Conservation (phyloP, 2,797 vertebrate genomes). For the Acomys russatus region DNA sequence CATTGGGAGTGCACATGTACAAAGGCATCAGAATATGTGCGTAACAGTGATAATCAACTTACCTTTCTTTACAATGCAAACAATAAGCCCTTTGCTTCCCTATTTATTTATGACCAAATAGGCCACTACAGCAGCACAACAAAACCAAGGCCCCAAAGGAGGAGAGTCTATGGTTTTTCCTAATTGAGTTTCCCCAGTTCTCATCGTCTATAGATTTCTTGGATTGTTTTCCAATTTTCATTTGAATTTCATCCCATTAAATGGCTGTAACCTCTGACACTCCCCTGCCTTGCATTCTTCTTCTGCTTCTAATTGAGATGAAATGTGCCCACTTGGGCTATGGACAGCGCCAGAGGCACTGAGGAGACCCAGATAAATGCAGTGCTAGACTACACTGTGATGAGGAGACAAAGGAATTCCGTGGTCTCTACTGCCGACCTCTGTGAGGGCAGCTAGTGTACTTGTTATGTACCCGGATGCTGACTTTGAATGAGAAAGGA, state of each 20-base stretch:
- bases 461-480: neutral
- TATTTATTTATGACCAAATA: conserved; percentile 73
- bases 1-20: neutral
- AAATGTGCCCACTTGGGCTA: conserved; percentile 82
- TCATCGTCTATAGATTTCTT: conserved; percentile 84
- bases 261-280: conserved; percentile 84
- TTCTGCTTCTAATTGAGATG: conserved; percentile 86
- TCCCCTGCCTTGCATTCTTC: conserved; percentile 82
- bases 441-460: neutral
- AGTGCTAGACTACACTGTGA: conserved; percentile 38
- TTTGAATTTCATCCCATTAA: conserved; percentile 88
- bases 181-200: conserved; percentile 85
- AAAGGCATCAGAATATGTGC: conserved; percentile 2
- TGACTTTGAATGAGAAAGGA: neutral
- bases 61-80: conserved; percentile 67
- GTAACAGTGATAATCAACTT: conserved; percentile 45
- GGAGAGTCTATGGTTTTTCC: conserved; percentile 64
- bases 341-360: conserved; percentile 21
- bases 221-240: conserved; percentile 88
- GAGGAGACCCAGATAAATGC: conserved; percentile 67
- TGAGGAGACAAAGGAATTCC: conserved; percentile 52
- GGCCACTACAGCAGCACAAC: conserved; percentile 48
- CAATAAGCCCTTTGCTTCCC: conserved; percentile 62
- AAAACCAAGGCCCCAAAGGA: conserved; percentile 61
- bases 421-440: neutral